Evolutionary conservation across 2,888 invertebrate species (phyloP).

Genomic region (Sinhomidia bicolor): DNA sequence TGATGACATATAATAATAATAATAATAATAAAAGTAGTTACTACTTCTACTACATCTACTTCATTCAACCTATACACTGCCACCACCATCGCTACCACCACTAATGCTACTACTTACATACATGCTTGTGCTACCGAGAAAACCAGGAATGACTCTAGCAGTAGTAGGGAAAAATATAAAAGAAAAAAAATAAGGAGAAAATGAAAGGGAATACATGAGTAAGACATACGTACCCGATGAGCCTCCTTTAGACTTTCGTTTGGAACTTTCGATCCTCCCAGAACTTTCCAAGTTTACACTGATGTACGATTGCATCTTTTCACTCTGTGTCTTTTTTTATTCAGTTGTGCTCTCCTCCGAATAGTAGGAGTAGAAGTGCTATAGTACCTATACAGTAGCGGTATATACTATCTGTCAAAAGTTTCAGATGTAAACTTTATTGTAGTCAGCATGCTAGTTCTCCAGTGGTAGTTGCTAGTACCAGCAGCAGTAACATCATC

Average conservation of each 20-base stretch:
- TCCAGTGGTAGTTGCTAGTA: not conserved
- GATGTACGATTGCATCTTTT: conserved; percentile 77
- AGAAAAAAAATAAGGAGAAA: conserved; percentile 15
- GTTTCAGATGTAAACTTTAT: conserved; percentile 67
- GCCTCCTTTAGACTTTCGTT: conserved; percentile 67
- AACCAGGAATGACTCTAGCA: not conserved
- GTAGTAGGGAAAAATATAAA: too few relatives aligned
- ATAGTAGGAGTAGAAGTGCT: not conserved
- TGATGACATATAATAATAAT: conserved; percentile 5
- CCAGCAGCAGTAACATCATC: conserved; percentile 3
- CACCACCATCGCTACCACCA: not conserved
- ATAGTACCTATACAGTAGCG: too few relatives aligned
- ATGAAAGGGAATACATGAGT: conserved; percentile 59
- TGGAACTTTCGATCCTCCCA: conserved; percentile 74
- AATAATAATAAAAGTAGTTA: not conserved
- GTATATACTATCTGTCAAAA: conserved; percentile 60
- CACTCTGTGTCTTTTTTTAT: conserved; percentile 21
- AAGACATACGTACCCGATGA: conserved; percentile 68
- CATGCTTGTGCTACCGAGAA: not conserved
- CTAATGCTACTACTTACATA: not conserved
- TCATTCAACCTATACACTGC: not conserved
- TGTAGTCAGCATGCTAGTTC: conserved; percentile 40
- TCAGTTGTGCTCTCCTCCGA: not conserved
- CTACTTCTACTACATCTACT: conserved; percentile 2
- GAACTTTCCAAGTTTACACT: conserved; percentile 76